Evolutionary conservation across 2,888 invertebrate species (phyloP).

Genomic region (Octonoba sinensis): DNA sequence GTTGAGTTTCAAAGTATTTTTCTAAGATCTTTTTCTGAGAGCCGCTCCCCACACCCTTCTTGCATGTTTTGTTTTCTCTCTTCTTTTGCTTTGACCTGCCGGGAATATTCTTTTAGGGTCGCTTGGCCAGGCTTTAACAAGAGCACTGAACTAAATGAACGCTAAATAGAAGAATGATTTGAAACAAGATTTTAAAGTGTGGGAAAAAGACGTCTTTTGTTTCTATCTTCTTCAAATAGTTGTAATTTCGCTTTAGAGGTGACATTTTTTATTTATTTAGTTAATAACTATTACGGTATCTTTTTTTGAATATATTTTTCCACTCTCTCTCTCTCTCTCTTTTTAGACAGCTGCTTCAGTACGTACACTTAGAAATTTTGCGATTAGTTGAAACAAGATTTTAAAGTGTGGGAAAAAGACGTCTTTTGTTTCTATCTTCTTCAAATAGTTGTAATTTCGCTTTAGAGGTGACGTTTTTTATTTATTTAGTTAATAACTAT

Average conservation of each 20-base stretch:
- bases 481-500: too few species aligned
- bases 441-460: not conserved
- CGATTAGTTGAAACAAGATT: conserved; percentile 40
- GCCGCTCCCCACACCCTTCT: conserved; percentile 46
- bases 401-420: conserved; percentile 25
- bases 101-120: conserved; percentile 29
- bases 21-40: conserved; percentile 24
- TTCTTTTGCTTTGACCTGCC: conserved; percentile 32
- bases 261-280: too few species aligned
- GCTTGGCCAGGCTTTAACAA: conserved; percentile 37
- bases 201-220: conserved; percentile 14
- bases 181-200: conserved; percentile 36
- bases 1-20: conserved; percentile 11
- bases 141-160: conserved; percentile 50
- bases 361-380: too few species aligned
- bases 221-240: not conserved
- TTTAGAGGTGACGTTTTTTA: too few species aligned
- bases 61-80: too few species aligned
- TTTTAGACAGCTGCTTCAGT: too few species aligned
- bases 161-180: conserved; percentile 34
- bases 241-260: too few species aligned
- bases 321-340: too few species aligned
- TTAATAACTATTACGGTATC: too few species aligned
- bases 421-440: conserved; percentile 1
- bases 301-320: too few species aligned